Evolutionary conservation across 2,888 invertebrate species (phyloP).

Genomic region (Metacarcinus magister): DNA sequence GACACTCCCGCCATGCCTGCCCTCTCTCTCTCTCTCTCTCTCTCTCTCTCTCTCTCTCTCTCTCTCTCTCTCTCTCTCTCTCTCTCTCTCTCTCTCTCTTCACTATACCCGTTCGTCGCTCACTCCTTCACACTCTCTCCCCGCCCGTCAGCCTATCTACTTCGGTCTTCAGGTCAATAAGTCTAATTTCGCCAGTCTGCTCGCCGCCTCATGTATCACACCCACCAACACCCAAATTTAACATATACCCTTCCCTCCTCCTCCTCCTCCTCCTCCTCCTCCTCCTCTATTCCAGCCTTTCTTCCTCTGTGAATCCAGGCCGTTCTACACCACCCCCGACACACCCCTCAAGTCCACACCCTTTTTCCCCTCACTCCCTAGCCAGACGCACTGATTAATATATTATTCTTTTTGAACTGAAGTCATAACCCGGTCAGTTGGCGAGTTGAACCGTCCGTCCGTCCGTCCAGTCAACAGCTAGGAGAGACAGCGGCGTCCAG

Average conservation of each 20-base stretch:
- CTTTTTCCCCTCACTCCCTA: not conserved
- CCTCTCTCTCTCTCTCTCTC: constrained; percentile 48
- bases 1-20: constrained; percentile 30
- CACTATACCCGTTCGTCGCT: no score
- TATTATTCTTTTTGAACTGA: not conserved
- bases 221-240: not conserved
- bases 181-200: not conserved
- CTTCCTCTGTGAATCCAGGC: not conserved
- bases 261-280: constrained; percentile 1
- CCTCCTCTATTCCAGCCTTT: not conserved
- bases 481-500: not conserved
- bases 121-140: constrained; percentile 9
- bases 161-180: constrained; percentile 1
- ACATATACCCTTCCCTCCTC: not conserved
- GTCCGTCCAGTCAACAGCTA: not conserved
- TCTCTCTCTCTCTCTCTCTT: constrained; percentile 43
- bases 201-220: constrained; percentile 7
- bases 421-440: not conserved
- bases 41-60: constrained; percentile 48
- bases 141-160: not conserved
- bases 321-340: not conserved
- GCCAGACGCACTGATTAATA: not conserved
- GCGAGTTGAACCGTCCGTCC: not conserved
- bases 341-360: no score
- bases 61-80: constrained; percentile 60